Percentiles rank a stretch among this genome's conserved stretches.
Conservation (phyloP, 2,888 invertebrate genomes). For the Suillia variegata region DNA sequence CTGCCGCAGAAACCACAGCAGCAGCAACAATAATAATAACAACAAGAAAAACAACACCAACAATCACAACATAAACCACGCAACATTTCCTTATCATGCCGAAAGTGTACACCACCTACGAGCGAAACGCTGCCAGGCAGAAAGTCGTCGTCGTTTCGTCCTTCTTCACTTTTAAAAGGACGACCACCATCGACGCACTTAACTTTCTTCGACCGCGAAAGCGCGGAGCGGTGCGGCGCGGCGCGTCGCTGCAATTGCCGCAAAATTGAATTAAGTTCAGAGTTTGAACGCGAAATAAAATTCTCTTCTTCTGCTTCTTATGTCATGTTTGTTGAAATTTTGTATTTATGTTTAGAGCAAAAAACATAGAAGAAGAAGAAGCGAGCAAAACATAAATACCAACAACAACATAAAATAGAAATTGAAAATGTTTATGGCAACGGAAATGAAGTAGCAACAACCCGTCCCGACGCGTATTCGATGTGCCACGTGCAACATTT, state of each 20-base stretch:
- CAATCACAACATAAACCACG: background rate
- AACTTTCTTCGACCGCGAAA: constrained; percentile 6
- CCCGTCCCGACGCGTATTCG: too few relatives aligned
- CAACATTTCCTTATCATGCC: background rate
- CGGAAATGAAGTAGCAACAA: constrained; percentile 1
- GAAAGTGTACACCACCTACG: too few relatives aligned
- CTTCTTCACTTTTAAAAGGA: too few relatives aligned
- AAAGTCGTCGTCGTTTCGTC: too few relatives aligned
- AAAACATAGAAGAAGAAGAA: too few relatives aligned
- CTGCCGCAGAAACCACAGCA: background rate
- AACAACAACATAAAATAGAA: too few relatives aligned
- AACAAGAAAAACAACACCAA: constrained; percentile 11
- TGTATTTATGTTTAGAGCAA: too few relatives aligned
- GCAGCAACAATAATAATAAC: too few relatives aligned
- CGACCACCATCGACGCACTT: background rate
- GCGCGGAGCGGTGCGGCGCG: background rate
- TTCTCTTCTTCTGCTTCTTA: too few relatives aligned
- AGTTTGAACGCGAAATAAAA: background rate
- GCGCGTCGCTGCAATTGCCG: constrained; percentile 7
- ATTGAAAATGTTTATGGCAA: too few relatives aligned
- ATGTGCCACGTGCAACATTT: background rate
- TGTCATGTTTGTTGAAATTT: too few relatives aligned
- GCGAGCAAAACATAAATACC: too few relatives aligned
- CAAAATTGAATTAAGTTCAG: constrained; percentile 20
- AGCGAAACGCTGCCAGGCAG: background rate